Evolutionary conservation across 2,888 invertebrate species (phyloP).

Genomic region (Drosophila lutescens): DNA sequence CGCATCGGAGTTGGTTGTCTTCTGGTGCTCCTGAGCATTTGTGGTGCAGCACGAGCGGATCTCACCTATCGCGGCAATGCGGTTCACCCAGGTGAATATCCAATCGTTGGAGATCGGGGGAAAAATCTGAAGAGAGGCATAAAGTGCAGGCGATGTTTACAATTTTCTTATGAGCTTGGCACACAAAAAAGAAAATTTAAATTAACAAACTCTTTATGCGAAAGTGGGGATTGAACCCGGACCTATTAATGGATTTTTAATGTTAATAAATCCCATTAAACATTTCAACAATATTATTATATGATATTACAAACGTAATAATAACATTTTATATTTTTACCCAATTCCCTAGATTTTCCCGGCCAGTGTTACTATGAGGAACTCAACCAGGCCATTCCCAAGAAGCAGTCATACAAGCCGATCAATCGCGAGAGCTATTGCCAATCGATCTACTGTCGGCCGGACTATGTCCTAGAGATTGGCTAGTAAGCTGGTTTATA

Average conservation of each 20-base stretch:
- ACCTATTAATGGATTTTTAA: too few species aligned
- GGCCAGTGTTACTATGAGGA: constrained; percentile 81
- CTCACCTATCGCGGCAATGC: constrained; percentile 79
- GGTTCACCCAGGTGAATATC: constrained; percentile 69
- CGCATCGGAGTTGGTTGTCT: constrained; percentile 11
- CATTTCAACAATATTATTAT: too few species aligned
- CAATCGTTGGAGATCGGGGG: too few species aligned
- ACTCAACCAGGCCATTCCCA: constrained; percentile 77
- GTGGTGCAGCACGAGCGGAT: constrained; percentile 56
- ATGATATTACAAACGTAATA: too few species aligned
- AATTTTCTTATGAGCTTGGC: too few species aligned
- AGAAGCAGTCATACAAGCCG: constrained; percentile 76
- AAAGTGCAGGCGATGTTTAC: too few species aligned
- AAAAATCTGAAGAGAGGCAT: too few species aligned
- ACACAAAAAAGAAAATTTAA: too few species aligned
- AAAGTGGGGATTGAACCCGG: too few species aligned
- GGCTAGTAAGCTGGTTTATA: constrained; percentile 55
- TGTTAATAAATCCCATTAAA: too few species aligned
- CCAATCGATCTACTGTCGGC: constrained; percentile 73
- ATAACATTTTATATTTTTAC: not conserved
- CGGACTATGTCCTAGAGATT: constrained; percentile 76
- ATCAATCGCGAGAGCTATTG: constrained; percentile 79
- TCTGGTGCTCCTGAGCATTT: constrained; percentile 48
- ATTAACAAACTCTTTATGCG: too few species aligned
- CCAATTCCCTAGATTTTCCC: constrained; percentile 50